Base-by-base conservation (phyloP, 2,888 invertebrate genomes). In the Tribolium freemani region DNA sequence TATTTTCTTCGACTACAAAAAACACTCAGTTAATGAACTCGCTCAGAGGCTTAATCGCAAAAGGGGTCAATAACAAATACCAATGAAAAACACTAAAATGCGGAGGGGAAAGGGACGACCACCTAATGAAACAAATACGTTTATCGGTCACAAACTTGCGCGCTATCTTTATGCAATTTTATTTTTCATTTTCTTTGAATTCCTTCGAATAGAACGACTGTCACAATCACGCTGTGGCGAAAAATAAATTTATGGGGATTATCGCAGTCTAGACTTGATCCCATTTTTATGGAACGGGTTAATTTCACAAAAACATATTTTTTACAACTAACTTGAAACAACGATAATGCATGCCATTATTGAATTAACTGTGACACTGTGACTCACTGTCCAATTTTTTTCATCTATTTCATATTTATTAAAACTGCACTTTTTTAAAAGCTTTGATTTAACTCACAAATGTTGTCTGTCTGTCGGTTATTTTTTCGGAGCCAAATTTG, bases 101-200 rank as follows among this genome's bases (percentile, higher is more conserved):
- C 54, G 38, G 38, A 38, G 38, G 38, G 38, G 38, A 3, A 38
- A 3, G 38, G 38, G 57, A 16, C 57, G 53, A 1, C n/a, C 66
- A 16, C 30, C n/a, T 76, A 30, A 16, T 78, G 82, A 79, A 84
- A 79, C 80, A 83, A 84, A 83, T 81, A 81, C 81, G 80, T 83
- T 85, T 85, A 86, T 86, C 86, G 85, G 86, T 86, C 85, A 85
- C 80, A 82, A 82, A 77, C 79, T 80, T 51, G 31, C 45, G 31
- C 45, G 6, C 45, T 71, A 71, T 67, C 71, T 71, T 57, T 56
- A 57, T 67, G 67, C 69, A 58, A 69, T 53, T 69, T 31, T 44
- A 60, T 69, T 69, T 69, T 58, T 53, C 51, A 30, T 10, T n/a
- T 48, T 57, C 68, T 31, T 57, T 48, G 57, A 57, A 57, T 44